Percentiles rank a stretch among this genome's conserved stretches.
These are phyloP conservation scores for Heteromurus nitidus DNA, from an alignment of 2,888 invertebrate species.

Conservation along the genomic window DNA sequence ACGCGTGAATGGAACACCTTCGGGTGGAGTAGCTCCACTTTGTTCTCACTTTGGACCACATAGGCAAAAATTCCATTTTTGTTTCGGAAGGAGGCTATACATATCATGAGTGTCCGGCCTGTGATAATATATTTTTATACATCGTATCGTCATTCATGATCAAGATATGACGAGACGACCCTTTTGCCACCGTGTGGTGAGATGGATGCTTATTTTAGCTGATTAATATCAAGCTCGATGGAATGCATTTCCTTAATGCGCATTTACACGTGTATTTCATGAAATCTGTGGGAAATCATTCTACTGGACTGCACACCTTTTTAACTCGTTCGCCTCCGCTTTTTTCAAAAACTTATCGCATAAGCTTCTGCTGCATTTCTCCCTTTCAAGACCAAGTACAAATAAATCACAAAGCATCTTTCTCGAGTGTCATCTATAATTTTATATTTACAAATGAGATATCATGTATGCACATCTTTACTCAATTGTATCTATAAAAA, in stretches of 20 bases:
- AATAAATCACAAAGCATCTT: constrained; percentile 18
- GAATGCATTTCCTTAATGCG: background rate
- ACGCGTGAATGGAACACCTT: constrained; percentile 34
- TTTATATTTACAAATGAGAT: constrained; percentile 27
- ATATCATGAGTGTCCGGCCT: background rate
- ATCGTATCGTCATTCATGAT: too few species aligned
- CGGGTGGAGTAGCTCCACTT: constrained; percentile 45
- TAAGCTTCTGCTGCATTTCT: constrained; percentile 12
- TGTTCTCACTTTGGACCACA: constrained; percentile 38
- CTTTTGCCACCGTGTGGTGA: constrained; percentile 29
- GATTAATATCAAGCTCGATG: constrained; percentile 5
- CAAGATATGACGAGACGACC: constrained; percentile 25
- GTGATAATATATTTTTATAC: too few species aligned
- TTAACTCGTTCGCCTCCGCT: too few species aligned
- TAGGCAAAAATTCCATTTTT: constrained; percentile 24
- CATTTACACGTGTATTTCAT: constrained; percentile 30
- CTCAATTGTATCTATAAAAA: too few species aligned
- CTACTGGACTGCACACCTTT: too few species aligned
- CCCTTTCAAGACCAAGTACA: background rate
- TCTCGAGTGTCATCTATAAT: constrained; percentile 3
- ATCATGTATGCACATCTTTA: too few species aligned
- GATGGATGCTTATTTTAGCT: background rate
- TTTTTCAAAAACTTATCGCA: background rate
- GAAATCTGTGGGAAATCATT: constrained; percentile 28
- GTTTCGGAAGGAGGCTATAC: background rate